Base-by-base conservation (phyloP, 2,113 vertebrate genomes). In the Bos javanicus region DNA sequence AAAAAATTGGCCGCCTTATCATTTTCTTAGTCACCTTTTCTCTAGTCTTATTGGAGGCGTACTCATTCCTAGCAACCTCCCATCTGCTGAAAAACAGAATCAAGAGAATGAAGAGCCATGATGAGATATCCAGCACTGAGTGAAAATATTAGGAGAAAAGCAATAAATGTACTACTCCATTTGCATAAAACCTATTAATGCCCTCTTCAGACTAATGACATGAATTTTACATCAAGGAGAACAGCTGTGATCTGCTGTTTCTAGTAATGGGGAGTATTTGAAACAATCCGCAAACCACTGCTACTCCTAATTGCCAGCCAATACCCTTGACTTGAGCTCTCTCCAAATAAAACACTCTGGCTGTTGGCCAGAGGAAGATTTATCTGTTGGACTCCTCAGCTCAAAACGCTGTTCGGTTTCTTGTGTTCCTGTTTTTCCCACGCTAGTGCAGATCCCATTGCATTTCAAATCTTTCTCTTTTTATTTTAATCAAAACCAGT, bases 21-120 rank as follows among this genome's bases (percentile, higher is more conserved):
- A 7, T 96, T 91, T 98, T 97, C 97, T 96, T 98, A 98, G 96
- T 98, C 98, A 90, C 82, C 57, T 54, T 57, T 82, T 88, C 80
- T 90, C 83, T 4, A 19, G 1, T 19, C 15, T 97, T 67, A 64
- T 93, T n/a, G 93, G 94, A 95, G 97, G 78, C 46, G 14, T 95
- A 95, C 87, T 93, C 92, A 54, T 83, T 87, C 62, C 92, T 74
- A 84, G 91, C 96, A 95, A 97, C 88, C 67, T 96, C 97, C 96
- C 98, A 92, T 94, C 97, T 97, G 98, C 85, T 96, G 90, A 95
- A 95, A 98, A 85, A 16, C 9, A 81, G 78, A 57, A 9, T 16
- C 6, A 74, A 95, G 80, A 21, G 84, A n/a, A 50, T 36, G 43
- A 85, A 43, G 39, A 94, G 59, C 46, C 28, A 0, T 21, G 59